phyloP scores from a whole-genome alignment of 37 sponge, comb jelly and placozoan genomes.

The Agelas oroides region DNA sequence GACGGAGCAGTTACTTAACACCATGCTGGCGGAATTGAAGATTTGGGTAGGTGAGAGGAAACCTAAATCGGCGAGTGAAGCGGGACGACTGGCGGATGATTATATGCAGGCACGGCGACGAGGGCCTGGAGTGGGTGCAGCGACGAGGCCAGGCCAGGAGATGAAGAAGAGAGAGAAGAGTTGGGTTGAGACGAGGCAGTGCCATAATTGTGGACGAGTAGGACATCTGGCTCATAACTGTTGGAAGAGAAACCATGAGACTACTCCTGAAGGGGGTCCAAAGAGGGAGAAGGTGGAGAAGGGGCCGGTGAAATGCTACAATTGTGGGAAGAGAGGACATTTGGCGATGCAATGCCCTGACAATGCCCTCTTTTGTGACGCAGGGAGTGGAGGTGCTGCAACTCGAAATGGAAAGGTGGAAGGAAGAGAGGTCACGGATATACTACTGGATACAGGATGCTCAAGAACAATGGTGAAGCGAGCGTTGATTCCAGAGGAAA shows the following conservation, averaged over 20 bases:
- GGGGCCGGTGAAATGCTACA: not conserved
- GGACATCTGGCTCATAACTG: too few relatives aligned
- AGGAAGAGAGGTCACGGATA: conserved; percentile 1
- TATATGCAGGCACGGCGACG: not conserved
- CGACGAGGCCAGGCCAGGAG: too few relatives aligned
- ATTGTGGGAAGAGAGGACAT: conserved; percentile 4
- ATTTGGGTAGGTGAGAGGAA: conserved; percentile 42
- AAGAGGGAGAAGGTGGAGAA: too few relatives aligned
- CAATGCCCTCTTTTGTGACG: conserved; percentile 5
- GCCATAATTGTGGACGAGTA: too few relatives aligned
- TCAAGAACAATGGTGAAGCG: conserved; percentile 32
- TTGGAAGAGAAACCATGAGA: too few relatives aligned
- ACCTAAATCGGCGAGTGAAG: conserved; percentile 18
- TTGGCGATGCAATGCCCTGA: not conserved
- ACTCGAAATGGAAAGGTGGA: not conserved
- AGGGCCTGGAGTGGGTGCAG: too few relatives aligned
- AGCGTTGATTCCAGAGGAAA: conserved; percentile 47
- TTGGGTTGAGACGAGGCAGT: too few relatives aligned
- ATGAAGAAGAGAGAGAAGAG: too few relatives aligned
- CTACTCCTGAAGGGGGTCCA: too few relatives aligned
- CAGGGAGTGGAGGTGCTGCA: not conserved
- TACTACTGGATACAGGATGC: conserved; percentile 41
- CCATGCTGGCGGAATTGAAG: conserved; percentile 23
- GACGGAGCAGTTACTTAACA: conserved; percentile 35
- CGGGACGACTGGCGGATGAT: conserved; percentile 14